Evolutionary conservation across 2,888 invertebrate species (phyloP).

Genomic region (Polydrusus cervinus): DNA sequence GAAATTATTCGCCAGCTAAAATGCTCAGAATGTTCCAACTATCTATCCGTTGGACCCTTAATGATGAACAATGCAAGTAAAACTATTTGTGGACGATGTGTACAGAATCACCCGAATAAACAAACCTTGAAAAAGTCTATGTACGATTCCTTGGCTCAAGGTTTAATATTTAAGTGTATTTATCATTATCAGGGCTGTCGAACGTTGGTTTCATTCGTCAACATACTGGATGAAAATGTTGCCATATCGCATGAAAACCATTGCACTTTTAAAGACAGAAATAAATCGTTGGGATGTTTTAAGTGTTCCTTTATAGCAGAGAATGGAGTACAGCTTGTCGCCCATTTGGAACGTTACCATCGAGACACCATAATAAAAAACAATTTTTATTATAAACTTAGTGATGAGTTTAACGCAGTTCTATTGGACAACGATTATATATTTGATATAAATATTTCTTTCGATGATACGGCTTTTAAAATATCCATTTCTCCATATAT

Average conservation of each 20-base stretch:
- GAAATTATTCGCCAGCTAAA: neutral
- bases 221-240: neutral
- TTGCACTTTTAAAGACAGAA: neutral
- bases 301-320: neutral
- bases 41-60: neutral
- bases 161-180: conserved; percentile 3
- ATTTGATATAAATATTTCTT: neutral
- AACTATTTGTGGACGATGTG: neutral
- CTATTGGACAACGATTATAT: neutral
- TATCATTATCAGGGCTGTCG: neutral
- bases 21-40: neutral
- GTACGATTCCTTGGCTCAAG: conserved; percentile 1
- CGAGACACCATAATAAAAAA: neutral
- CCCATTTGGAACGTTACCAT: neutral
- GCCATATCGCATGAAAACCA: neutral
- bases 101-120: neutral
- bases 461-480: neutral
- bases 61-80: neutral
- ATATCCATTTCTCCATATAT: neutral
- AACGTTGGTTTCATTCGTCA: neutral
- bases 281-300: neutral
- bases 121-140: neutral
- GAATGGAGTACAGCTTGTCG: neutral
- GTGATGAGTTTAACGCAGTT: neutral
- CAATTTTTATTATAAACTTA: neutral